Conservation (phyloP, 2,888 invertebrate species). For the Agonopterix heracliana region DNA sequence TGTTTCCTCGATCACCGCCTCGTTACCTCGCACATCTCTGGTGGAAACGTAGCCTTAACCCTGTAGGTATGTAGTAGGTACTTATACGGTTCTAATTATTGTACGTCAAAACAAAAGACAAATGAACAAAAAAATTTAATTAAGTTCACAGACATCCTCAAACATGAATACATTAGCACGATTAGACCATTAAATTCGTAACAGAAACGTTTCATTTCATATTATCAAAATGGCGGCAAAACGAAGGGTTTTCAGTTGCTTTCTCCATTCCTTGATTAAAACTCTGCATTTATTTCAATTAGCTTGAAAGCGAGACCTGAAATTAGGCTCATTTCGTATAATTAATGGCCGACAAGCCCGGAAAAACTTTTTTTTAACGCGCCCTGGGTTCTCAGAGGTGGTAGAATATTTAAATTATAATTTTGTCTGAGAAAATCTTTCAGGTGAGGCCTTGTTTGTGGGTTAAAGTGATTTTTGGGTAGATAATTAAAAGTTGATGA, state of each 20-base stretch:
- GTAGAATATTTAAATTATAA: conserved; percentile 39
- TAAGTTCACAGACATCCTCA: too few species aligned
- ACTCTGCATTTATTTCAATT: conserved; percentile 64
- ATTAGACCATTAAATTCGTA: too few species aligned
- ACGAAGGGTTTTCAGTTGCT: conserved; percentile 12
- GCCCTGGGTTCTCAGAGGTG: conserved; percentile 11
- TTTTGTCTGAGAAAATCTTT: conserved; percentile 28
- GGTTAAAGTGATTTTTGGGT: background rate
- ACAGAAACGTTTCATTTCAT: conserved; percentile 9
- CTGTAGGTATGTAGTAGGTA: too few species aligned
- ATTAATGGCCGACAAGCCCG: conserved; percentile 41
- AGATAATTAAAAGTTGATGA: background rate
- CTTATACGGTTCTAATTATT: too few species aligned
- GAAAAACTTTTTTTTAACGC: conserved; percentile 31
- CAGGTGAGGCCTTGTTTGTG: conserved; percentile 47
- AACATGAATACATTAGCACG: too few species aligned
- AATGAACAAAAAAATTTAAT: background rate
- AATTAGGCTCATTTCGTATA: conserved; percentile 58
- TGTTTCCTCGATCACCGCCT: too few species aligned
- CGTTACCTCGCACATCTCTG: too few species aligned
- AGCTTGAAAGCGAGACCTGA: conserved; percentile 51
- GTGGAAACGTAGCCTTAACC: too few species aligned
- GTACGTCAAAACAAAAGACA: too few species aligned
- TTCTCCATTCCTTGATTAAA: conserved; percentile 44
- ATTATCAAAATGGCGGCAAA: conserved; percentile 11